Evolutionary conservation across 2,888 invertebrate genomes (phyloP).

Genomic region (Omphaloscelis lunosa): DNA sequence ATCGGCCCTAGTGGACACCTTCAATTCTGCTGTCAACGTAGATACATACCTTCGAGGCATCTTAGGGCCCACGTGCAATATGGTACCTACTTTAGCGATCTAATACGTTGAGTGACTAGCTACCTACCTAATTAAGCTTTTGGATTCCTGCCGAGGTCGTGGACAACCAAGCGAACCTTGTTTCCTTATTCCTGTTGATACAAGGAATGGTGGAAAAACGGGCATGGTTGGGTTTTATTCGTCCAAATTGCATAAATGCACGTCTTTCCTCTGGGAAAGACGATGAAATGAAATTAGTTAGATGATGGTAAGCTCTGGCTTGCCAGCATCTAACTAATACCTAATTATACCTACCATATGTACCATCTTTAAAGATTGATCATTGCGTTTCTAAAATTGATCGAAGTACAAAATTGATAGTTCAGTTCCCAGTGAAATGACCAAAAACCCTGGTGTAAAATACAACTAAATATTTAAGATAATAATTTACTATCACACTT

Average conservation of each 20-base stretch:
- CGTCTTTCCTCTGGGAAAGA: too few species aligned
- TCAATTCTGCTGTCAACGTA: too few species aligned
- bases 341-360: neutral
- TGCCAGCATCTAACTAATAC: too few species aligned
- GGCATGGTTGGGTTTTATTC: neutral
- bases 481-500: neutral
- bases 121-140: neutral
- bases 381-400: neutral
- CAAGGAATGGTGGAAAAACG: neutral
- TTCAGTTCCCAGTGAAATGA: neutral
- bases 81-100: neutral
- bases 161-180: neutral
- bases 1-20: too few species aligned
- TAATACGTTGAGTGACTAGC: neutral
- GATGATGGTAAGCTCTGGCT: too few species aligned
- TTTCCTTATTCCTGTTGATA: too few species aligned
- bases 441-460: too few species aligned
- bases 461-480: neutral
- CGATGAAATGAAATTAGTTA: too few species aligned
- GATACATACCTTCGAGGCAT: neutral
- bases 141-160: neutral
- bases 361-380: neutral
- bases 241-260: neutral
- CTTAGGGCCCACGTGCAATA: neutral
- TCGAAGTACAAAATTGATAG: neutral